Base-by-base conservation (phyloP, 2,888 invertebrate species). In the Dinocampus coccinellae region DNA sequence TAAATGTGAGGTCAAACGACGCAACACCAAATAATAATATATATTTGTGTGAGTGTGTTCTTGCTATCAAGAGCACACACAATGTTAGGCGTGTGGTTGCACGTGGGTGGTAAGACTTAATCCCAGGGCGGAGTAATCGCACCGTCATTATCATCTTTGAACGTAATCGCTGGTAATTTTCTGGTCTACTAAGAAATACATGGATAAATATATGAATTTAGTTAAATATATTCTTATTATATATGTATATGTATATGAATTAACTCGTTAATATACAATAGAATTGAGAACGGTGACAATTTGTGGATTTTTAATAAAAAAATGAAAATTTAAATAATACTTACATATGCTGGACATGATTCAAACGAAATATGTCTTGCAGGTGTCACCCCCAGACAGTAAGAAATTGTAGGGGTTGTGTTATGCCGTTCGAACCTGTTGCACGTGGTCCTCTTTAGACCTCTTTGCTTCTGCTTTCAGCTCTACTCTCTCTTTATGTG, bases 361-460 rank as follows among this genome's bases (percentile, higher is more conserved):
- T 24, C 16, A 11, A 53, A 16, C n/a, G 16, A 3, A 20, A 47
- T 16, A 47, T 47, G 20, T 47, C 47, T 55, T 60, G 69, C 73
- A 69, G 65, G 69, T 69, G 69, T 68, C 52, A 42, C 20, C 7
- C 16, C 42, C 13, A 42, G 29, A 60, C 20, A 60, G 11, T 16
- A 34, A 34, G 6, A 16, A 36, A 69, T 62, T 26, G 22, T 33
- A 20, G 66, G n/a, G 57, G 42, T 57, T 20, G 16, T 33, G 60
- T 66, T 61, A 63, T 61, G 63, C 53, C 33, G 53, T 66, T 47
- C 39, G 66, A 70, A 76, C 76, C 74, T 76, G 76, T 74, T 76
- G 76, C 76, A 76, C 76, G 76, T 74, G 76, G 57, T 55, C 65
- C 57, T 60, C 33, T 60, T 34, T 60, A 1, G 24, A 42, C 63